A percentile compares a stretch with the other conserved stretches of the same genome.
phyloP scores from a whole-genome alignment of 2,113 vertebrate genomes.

The Balaeniceps rex region DNA sequence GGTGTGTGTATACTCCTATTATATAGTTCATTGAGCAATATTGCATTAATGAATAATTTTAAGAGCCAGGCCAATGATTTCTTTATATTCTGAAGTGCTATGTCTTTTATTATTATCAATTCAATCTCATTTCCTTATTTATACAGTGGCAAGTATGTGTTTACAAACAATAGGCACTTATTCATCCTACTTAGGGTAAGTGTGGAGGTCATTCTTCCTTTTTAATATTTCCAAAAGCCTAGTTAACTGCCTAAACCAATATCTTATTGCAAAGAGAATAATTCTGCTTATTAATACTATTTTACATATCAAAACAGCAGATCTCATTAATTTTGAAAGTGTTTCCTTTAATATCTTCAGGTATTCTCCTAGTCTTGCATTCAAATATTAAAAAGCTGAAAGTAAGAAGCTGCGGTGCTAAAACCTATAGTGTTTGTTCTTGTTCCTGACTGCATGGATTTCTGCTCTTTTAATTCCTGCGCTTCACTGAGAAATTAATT shows the following conservation, averaged over 20 bases:
- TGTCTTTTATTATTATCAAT: background rate
- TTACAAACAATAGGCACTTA: background rate
- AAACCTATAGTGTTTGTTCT: background rate
- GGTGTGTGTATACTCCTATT: background rate
- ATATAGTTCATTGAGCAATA: background rate
- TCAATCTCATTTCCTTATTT: background rate
- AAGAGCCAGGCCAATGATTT: background rate
- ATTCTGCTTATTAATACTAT: background rate
- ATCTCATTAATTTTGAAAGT: background rate
- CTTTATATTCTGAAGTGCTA: background rate
- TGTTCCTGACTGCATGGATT: background rate
- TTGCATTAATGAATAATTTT: background rate
- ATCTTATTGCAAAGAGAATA: background rate
- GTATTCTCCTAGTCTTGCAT: background rate
- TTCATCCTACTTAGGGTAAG: background rate
- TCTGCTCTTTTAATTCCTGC: background rate
- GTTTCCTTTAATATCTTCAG: background rate
- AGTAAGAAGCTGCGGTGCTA: background rate
- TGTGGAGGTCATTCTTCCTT: background rate
- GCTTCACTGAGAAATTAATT: background rate
- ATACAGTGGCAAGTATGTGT: background rate
- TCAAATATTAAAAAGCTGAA: background rate
- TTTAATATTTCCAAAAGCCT: background rate
- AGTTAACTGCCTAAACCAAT: background rate
- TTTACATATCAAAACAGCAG: background rate